Conservation (phyloP, 1,140 invertebrate species). For the Drosophila setifemur region DNA sequence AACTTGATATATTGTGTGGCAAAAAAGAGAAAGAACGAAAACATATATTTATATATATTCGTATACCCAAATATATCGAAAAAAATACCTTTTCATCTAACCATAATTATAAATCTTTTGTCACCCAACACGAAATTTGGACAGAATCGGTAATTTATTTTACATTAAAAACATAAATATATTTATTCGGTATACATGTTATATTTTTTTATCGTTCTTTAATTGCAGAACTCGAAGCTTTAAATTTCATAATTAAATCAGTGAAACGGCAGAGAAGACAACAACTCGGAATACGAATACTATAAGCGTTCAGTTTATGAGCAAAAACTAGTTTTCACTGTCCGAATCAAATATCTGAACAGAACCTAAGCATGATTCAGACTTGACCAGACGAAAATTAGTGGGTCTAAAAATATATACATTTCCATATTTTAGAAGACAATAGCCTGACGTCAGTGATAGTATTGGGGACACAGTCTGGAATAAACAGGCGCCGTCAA, state of each 20-base stretch:
- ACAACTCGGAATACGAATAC: too few species aligned
- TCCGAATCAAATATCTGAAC: conserved; percentile 12
- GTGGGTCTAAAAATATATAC: not conserved
- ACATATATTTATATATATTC: too few species aligned
- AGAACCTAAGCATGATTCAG: too few species aligned
- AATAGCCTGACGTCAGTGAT: not conserved
- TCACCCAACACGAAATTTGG: conserved; percentile 20
- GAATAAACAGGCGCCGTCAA: not conserved
- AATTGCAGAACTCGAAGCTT: conserved; percentile 32
- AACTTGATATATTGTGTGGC: conserved; percentile 31
- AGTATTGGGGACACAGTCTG: not conserved
- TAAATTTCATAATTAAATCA: conserved; percentile 32
- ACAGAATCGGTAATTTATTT: conserved; percentile 17
- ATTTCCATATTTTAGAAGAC: not conserved
- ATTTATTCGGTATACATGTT: not conserved
- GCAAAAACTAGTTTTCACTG: conserved; percentile 13
- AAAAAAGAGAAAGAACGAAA: conserved; percentile 8
- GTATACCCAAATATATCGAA: not conserved
- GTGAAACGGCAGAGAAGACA: not conserved
- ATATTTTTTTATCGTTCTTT: conserved; percentile 11
- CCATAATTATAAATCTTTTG: conserved; percentile 22
- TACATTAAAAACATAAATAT: conserved; percentile 26
- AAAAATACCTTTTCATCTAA: not conserved
- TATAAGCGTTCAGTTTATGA: too few species aligned
- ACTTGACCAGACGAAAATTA: not conserved